Evolutionary conservation across 2,113 vertebrate species (phyloP), one percentile per base, ranked within the genome.

Genomic region (Callospermophilus lateralis): DNA sequence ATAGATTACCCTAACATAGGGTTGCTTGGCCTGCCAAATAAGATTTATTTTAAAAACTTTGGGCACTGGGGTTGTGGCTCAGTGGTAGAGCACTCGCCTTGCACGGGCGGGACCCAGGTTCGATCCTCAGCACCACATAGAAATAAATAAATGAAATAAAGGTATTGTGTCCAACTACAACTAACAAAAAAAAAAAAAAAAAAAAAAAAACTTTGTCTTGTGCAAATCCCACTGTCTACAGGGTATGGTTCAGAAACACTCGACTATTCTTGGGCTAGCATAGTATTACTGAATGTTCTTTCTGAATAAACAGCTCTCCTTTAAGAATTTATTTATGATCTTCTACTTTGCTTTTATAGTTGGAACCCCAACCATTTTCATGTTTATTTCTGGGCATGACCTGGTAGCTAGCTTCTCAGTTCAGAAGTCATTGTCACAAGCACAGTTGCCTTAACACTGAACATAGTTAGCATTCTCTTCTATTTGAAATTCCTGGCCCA

Each of bases 1-100:
- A 30, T 86, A 97, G 78, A 97, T 97, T 95, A 94, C 78, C 89
- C 68, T 95, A 97, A 97, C 61, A 55, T 39, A 70, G 42, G 74
- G 39, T 89, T 89, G 61, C 30, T 97, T 95, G 84, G 76, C 97
- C 81, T 2, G 0, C 67, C 1, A 0, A 92, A 93, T 95, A 96
- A 97, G 67, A 95, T 80, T 0, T 8, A 96, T 97, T 95, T 97
- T 39, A 85, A 97, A 45, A 45, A 45, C 45, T 45, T 45, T 45
- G 45, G 45, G 45, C 8, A 8, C 8, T 45, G 45, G 45, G 45
- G 45, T 45, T 45, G 45, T 45, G 45, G 45, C 45, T 45, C 45
- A 45, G 45, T 45, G 45, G 45, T 45, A 9, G 45, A 45, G 45
- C 45, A 45, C 45, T 9, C 8, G 8, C 45, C 45, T 45, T 8